Percentiles rank a stretch among this genome's conserved stretches.
These are phyloP conservation scores for Botia kubotai DNA, from an alignment of 2,797 vertebrate genomes.

Conservation along the genomic window DNA sequence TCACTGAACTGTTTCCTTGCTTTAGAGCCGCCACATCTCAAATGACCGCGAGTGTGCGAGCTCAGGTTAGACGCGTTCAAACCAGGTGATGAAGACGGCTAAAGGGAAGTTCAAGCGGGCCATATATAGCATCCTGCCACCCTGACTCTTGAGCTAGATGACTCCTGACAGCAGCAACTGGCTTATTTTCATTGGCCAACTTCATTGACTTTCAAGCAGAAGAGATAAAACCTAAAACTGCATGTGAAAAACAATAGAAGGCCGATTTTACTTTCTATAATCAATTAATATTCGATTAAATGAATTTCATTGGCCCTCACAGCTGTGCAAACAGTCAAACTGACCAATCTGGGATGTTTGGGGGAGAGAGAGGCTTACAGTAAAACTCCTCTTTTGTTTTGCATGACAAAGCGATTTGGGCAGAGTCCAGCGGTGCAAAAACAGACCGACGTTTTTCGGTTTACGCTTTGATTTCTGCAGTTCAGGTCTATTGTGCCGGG, in stretches of 20 bases:
- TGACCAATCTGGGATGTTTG: slow-evolving; percentile 3
- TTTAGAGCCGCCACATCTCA: slow-evolving; percentile 33
- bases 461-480: slow-evolving; percentile 38
- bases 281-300: neutral
- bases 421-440: slow-evolving; percentile 38
- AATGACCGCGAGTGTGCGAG: neutral
- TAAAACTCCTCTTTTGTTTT: slow-evolving; percentile 44
- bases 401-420: slow-evolving; percentile 52
- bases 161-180: slow-evolving; percentile 30
- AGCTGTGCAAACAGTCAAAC: neutral
- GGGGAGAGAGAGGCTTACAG: neutral
- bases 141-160: slow-evolving; percentile 8
- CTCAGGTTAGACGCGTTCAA: slow-evolving; percentile 25
- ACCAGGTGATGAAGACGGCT: neutral
- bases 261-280: neutral
- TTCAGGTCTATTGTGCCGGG: slow-evolving; percentile 27
- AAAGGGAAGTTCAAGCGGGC: slow-evolving; percentile 22
- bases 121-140: neutral
- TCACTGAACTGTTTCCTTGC: slow-evolving; percentile 55
- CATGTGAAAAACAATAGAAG: neutral
- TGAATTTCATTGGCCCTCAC: neutral
- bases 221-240: neutral
- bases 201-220: neutral
- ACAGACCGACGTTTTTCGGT: slow-evolving; percentile 48
- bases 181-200: neutral